Conservation (phyloP, 53 echinoderm and acorn worm species). For the Pentamera pediparva region DNA sequence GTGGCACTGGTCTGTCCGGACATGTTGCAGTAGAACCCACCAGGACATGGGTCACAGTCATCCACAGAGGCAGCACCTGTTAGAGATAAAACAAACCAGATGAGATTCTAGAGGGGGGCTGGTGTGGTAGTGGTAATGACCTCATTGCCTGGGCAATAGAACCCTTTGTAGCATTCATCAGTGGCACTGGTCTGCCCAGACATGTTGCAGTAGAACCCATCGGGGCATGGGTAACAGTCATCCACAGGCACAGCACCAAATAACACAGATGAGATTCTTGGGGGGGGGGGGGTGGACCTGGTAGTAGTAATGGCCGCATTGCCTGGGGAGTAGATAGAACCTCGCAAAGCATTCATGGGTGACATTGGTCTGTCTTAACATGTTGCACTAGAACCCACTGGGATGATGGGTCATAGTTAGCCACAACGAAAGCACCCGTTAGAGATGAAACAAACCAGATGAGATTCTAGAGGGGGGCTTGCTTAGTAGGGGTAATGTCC, state of each 20-base stretch:
- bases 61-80: conserved; percentile 67
- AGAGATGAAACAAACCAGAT: too few relatives aligned
- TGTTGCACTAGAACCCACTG: conserved; percentile 90
- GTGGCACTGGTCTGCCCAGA: conserved; percentile 75
- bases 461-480: too few relatives aligned
- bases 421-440: conserved; percentile 63
- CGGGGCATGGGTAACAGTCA: conserved; percentile 84
- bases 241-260: conserved; percentile 69
- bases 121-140: conserved; percentile 61
- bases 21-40: conserved; percentile 89
- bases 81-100: background rate
- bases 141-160: conserved; percentile 91
- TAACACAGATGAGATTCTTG: too few relatives aligned
- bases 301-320: conserved; percentile 72
- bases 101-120: too few relatives aligned
- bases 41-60: conserved; percentile 84
- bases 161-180: conserved; percentile 65
- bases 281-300: too few relatives aligned
- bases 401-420: conserved; percentile 83
- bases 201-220: conserved; percentile 88
- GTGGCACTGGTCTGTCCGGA: conserved; percentile 75
- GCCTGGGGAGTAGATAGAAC: conserved; percentile 91
- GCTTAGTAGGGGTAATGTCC: conserved; percentile 60
- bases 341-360: conserved; percentile 65
- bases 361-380: conserved; percentile 67